A percentile compares a stretch with the other conserved stretches of the same genome.
Evolutionary conservation across 2,113 vertebrate species (phyloP).

Genomic region (Phylloscopus trochiloides): DNA sequence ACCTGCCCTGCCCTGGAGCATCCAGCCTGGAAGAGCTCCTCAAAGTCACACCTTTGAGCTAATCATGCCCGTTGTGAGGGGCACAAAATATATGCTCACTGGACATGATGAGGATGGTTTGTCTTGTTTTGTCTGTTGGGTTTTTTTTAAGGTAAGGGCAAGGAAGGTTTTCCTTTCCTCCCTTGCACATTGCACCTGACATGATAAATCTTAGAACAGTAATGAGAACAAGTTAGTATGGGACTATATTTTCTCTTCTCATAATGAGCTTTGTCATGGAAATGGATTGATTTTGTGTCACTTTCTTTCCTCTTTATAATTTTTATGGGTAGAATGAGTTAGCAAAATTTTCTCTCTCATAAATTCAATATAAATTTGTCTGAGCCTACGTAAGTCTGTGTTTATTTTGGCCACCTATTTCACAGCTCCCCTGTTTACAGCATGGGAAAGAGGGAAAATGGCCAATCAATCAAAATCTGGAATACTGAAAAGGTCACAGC

Average conservation of each 20-base stretch:
- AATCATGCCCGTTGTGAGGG: neutral
- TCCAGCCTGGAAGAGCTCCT: neutral
- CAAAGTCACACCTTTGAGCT: neutral
- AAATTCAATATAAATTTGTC: conserved; percentile 7
- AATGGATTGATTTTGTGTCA: conserved; percentile 57
- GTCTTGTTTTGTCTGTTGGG: neutral
- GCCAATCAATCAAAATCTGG: neutral
- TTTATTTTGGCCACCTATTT: conserved; percentile 9
- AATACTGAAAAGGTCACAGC: conserved; percentile 25
- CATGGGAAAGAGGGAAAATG: neutral
- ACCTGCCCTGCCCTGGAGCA: neutral
- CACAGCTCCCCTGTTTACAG: neutral
- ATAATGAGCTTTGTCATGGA: conserved; percentile 52
- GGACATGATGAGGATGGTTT: neutral
- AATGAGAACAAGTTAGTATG: conserved; percentile 56
- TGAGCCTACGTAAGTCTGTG: neutral
- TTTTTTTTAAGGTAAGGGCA: neutral
- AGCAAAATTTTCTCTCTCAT: conserved; percentile 27
- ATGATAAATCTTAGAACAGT: conserved; percentile 37
- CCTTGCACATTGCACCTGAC: neutral
- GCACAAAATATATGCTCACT: neutral
- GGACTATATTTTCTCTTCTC: conserved; percentile 46
- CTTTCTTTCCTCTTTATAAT: conserved; percentile 47
- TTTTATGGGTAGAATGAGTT: conserved; percentile 41
- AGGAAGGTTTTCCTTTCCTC: conserved; percentile 9